Evolutionary conservation across 92 coral and sea anemone genomes (phyloP), one percentile per base, ranked within the genome.

Genomic region (Phenganax subtilis): DNA sequence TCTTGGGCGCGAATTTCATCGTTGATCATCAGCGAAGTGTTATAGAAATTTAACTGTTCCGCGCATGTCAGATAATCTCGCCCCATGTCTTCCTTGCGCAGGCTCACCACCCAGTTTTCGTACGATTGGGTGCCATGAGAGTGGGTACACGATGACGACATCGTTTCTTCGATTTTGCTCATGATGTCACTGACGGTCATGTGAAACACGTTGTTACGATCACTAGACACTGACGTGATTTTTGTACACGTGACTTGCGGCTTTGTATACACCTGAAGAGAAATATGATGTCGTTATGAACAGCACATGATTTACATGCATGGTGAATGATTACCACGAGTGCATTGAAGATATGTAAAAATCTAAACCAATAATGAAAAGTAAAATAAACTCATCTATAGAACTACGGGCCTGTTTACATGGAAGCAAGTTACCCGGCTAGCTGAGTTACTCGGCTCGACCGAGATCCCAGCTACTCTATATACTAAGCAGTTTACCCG

Each of bases 21-120:
- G 80, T 90, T 92, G 84, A 90, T 90, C 57, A 88, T 80, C 31
- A 92, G 76, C 2, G 94, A 87, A 28, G 73, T 87, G 84, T 92
- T 88, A 77, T 92, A 94, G 25, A 86, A 91, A 12, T 90, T 79
- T 20, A 94, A 68, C 57, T 92, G 98, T 73, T 94, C 98, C 6
- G 97, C 89, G 70, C 81, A 92, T 16, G 98, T 94, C 57, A 94
- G 87, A 10, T 82, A 60, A 72, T 84, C 91, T 54, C 98, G 89
- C 16, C 86, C 86, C 0, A 87, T 82, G 30, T 84, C 88, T 20
- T 66, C 85, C 10, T 88, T 85, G 51, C 86, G 86, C 61, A 89
- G 67, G 37, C 75, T 86, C 72, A 87, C 90, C 27, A 90, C 89
- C 97, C 97, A 93, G 75, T 89, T 93, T 55, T 91, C 94, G 73